Conservation (phyloP, 2,797 vertebrate genomes). For the Lutjanus argentimaculatus region DNA sequence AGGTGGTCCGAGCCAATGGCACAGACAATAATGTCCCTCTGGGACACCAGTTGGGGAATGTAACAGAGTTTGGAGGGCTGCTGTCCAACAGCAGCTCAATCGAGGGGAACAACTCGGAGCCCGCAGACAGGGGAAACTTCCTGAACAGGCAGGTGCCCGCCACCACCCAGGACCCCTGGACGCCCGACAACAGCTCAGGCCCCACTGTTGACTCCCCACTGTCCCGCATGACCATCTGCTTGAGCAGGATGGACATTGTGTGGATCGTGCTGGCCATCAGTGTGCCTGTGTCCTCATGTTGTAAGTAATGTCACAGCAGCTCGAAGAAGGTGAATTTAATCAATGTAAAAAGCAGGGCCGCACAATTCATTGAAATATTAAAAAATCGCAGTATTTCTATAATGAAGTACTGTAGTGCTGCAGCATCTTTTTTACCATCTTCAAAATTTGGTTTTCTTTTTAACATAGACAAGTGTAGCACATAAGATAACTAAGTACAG, state of each 20-base stretch:
- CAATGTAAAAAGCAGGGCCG: background rate
- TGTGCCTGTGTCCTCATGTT: constrained; percentile 96
- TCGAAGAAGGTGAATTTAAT: background rate
- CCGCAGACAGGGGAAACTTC: constrained; percentile 90
- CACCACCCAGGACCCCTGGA: constrained; percentile 89
- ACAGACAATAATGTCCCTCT: constrained; percentile 48
- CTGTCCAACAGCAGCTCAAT: constrained; percentile 68
- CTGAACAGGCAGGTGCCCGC: constrained; percentile 92
- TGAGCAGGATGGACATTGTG: constrained; percentile 96
- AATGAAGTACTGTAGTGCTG: too few species aligned
- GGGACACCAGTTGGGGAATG: constrained; percentile 37
- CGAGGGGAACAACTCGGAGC: constrained; percentile 81
- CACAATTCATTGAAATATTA: too few species aligned
- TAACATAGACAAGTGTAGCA: too few species aligned
- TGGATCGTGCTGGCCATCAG: constrained; percentile 98
- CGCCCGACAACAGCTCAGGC: constrained; percentile 90
- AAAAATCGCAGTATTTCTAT: too few species aligned
- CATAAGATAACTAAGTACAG: too few species aligned
- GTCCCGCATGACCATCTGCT: constrained; percentile 91
- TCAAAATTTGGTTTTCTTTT: too few species aligned
- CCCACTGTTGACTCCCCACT: constrained; percentile 87
- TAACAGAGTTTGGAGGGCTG: constrained; percentile 49
- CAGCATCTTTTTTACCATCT: too few species aligned
- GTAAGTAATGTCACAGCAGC: constrained; percentile 88
- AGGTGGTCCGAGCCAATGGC: constrained; percentile 34